These are phyloP conservation scores for Plagodis pulveraria DNA, from an alignment of 2,888 invertebrate species.

Conservation along the genomic window DNA sequence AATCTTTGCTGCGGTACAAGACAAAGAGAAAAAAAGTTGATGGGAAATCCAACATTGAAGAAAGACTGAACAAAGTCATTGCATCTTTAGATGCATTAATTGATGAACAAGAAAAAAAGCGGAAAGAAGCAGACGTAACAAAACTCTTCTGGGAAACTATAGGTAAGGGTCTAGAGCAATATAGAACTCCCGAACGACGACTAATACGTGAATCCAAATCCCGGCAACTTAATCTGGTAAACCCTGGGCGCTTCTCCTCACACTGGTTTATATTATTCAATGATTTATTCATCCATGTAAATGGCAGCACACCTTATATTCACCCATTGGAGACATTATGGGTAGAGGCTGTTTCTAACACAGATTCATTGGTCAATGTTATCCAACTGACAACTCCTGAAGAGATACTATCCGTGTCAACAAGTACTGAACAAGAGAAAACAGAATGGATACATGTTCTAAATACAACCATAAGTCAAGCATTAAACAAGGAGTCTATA, in stretches of 20 bases:
- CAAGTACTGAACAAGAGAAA: slow-evolving; percentile 88
- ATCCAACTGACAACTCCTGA: slow-evolving; percentile 92
- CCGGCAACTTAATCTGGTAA: slow-evolving; percentile 87
- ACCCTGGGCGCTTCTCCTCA: slow-evolving; percentile 90
- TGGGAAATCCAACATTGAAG: slow-evolving; percentile 76
- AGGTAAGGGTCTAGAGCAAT: slow-evolving; percentile 86
- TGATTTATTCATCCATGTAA: slow-evolving; percentile 91
- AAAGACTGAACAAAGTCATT: slow-evolving; percentile 83
- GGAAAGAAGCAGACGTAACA: slow-evolving; percentile 88
- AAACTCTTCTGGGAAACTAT: slow-evolving; percentile 90
- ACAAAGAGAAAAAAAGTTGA: slow-evolving; percentile 70
- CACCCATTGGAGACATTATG: slow-evolving; percentile 91
- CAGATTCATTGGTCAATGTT: slow-evolving; percentile 86
- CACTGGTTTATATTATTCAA: slow-evolving; percentile 93
- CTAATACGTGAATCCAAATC: slow-evolving; percentile 91
- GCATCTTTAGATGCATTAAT: slow-evolving; percentile 86
- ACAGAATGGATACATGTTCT: slow-evolving; percentile 92
- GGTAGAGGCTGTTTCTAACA: slow-evolving; percentile 90
- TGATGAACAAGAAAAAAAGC: slow-evolving; percentile 86
- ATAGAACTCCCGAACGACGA: slow-evolving; percentile 88
- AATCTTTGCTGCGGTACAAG: slow-evolving; percentile 81
- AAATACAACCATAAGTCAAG: slow-evolving; percentile 89
- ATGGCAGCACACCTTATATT: slow-evolving; percentile 86
- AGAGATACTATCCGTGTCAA: slow-evolving; percentile 88
- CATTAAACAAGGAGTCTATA: slow-evolving; percentile 86